Base-by-base conservation (phyloP, 2,797 vertebrate species). In the Phataginus tetradactyla region DNA sequence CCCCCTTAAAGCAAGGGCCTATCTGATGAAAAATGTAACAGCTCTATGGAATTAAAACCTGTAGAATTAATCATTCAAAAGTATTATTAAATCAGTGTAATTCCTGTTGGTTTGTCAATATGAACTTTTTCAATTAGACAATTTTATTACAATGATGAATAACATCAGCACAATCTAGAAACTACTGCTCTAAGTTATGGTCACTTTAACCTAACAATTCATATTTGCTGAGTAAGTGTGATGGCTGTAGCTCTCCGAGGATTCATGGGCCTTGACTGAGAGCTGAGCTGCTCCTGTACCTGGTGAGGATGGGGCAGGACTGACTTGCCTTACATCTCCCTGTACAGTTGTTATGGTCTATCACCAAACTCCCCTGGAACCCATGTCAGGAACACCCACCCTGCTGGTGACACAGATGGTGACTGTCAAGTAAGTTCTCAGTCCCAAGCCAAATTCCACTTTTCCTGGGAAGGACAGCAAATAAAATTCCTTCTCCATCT, bases 91-190 rank as follows among this genome's bases (percentile, higher is more conserved):
- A 92, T 97, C 87, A 78, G 34, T n/a, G 8, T 66, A 37, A 64
- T 96, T 95, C 83, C 80, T 96, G 64, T 83, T 61, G 79, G 80
- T 95, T 98, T 96, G 95, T 97, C 86, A 13, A 85, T 92, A 86
- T 23, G 39, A 71, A 29, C 78, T 71, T 96, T 97, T 97, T 92
- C 92, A 97, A 86, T 95, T 53, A 96, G 93, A 95, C 75, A 94
- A 37, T 78, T 98, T 97, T 91, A 97, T 95, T 96, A 74, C 34
- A 59, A 49, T 92, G 51, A 75, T 96, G 32, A 97, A 97, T 84
- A 83, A 69, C 89, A 88, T 71, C 4, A 34, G 61, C 53, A 79
- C 39, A 74, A 95, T 18, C 78, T 86, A 92, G 32, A 81, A 88
- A 93, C 59, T 57, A 57, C 69, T 72, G 3, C 90, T 96, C 92